These are phyloP conservation scores for Panurus biarmicus DNA, from an alignment of 2,113 vertebrate species.

Conservation along the genomic window DNA sequence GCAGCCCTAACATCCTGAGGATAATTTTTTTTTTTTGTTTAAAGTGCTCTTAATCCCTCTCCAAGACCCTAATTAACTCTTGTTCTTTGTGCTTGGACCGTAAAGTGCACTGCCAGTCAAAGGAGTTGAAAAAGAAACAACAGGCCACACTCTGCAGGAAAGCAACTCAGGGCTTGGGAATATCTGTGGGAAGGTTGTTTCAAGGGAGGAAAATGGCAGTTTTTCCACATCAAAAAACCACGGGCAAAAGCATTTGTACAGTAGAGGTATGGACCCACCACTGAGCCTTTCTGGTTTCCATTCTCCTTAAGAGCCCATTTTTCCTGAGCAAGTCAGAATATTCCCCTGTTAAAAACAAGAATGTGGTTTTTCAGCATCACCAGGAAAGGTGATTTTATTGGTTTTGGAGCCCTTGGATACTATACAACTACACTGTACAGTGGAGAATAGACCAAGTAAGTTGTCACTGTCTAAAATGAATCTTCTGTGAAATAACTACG, in stretches of 20 bases:
- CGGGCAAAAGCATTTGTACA: neutral
- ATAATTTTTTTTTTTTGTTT: neutral
- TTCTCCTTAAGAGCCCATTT: neutral
- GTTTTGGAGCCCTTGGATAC: neutral
- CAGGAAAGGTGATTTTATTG: neutral
- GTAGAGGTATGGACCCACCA: neutral
- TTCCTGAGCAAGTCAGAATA: neutral
- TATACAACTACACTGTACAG: neutral
- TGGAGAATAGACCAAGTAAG: neutral
- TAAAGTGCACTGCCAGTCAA: neutral
- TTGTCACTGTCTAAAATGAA: neutral
- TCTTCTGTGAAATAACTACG: neutral
- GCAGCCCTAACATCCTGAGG: neutral
- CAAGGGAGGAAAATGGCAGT: neutral
- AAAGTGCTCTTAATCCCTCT: neutral
- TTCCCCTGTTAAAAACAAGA: neutral
- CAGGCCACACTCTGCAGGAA: neutral
- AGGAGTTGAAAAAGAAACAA: neutral
- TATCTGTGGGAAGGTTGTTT: neutral
- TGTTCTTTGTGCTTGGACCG: rapidly evolving
- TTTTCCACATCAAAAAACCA: neutral
- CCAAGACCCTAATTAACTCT: neutral
- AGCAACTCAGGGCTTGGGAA: neutral
- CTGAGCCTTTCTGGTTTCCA: neutral
- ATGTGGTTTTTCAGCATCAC: neutral